A percentile compares a stretch with the other conserved stretches of the same genome.
phyloP scores from a whole-genome alignment of 2,113 vertebrate genomes.

The Onychostoma macrolepis region DNA sequence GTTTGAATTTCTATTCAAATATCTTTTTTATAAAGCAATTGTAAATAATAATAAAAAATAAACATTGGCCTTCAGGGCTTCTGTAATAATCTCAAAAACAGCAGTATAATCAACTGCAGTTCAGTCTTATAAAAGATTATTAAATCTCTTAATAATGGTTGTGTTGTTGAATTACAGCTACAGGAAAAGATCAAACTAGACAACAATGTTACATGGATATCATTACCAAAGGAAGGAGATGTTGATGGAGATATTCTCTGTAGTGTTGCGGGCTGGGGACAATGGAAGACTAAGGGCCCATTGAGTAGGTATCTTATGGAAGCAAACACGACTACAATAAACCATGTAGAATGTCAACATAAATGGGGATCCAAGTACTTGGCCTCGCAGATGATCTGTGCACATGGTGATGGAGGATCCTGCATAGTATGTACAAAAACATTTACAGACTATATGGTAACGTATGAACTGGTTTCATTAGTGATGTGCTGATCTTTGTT shows the following conservation, averaged over 20 bases:
- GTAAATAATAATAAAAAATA: no score
- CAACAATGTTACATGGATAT: neutral
- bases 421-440: neutral
- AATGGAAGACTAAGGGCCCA: fast-evolving
- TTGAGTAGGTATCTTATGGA: neutral
- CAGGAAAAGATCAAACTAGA: neutral
- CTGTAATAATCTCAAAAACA: neutral
- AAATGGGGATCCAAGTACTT: neutral
- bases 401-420: neutral
- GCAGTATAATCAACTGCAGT: neutral
- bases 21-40: no score
- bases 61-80: neutral
- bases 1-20: neutral
- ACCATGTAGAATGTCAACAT: neutral
- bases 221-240: neutral
- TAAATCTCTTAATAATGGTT: neutral
- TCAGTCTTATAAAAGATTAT: neutral
- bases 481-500: neutral
- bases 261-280: slow-evolving; percentile 20
- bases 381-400: neutral
- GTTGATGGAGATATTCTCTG: neutral
- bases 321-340: neutral
- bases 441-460: neutral
- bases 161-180: neutral
- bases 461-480: neutral